phyloP scores from a whole-genome alignment of 2,888 invertebrate species.

The Agrotis puta region DNA sequence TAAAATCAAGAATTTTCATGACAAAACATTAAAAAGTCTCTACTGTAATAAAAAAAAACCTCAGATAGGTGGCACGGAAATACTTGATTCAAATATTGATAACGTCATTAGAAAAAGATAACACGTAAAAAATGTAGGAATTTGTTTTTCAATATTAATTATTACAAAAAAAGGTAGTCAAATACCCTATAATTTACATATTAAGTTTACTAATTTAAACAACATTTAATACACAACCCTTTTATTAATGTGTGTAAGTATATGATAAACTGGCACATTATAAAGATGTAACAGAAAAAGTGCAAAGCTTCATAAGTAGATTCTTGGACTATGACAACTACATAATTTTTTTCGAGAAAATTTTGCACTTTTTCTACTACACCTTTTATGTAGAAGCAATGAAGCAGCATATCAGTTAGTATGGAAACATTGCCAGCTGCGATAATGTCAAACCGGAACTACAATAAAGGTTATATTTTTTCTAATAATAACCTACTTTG shows the following conservation, averaged over 20 bases:
- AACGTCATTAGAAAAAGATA: not conserved
- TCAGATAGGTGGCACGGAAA: too few relatives aligned
- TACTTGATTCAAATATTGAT: too few relatives aligned
- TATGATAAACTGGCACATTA: conserved; percentile 6
- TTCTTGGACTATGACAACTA: too few relatives aligned
- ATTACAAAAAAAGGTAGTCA: conserved; percentile 14
- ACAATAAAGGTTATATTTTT: conserved; percentile 19
- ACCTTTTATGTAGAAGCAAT: conserved; percentile 24
- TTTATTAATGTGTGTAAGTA: conserved; percentile 43
- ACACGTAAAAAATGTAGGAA: not conserved
- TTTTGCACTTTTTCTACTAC: too few relatives aligned
- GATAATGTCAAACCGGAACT: not conserved
- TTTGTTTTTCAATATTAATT: not conserved
- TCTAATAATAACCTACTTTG: not conserved
- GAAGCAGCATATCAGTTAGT: conserved; percentile 18
- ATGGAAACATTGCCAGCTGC: conserved; percentile 17
- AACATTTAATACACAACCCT: conserved; percentile 55
- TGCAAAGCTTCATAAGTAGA: too few relatives aligned
- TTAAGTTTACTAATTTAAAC: conserved; percentile 40
- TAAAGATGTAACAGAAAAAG: too few relatives aligned
- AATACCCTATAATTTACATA: conserved; percentile 25
- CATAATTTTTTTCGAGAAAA: too few relatives aligned
- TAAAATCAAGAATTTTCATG: not conserved
- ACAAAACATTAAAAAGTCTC: not conserved
- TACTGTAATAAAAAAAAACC: not conserved